Percentiles rank a stretch among this genome's conserved stretches.
These are phyloP conservation scores for Drosophila prosaltans DNA, from an alignment of 1,140 invertebrate species.

Conservation along the genomic window DNA sequence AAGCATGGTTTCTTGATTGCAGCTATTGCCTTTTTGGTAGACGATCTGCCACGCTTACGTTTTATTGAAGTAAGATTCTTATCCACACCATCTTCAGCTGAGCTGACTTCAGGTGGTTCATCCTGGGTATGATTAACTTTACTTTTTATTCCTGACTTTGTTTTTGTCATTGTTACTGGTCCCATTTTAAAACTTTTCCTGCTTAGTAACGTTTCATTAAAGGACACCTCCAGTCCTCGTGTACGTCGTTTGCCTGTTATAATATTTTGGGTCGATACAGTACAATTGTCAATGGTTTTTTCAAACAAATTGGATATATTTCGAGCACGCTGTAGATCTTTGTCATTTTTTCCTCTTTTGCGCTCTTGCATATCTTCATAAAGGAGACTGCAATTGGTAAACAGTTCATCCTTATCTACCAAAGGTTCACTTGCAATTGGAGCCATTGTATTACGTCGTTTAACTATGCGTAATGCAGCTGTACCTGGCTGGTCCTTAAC, in stretches of 20 bases:
- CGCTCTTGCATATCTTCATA: conserved; percentile 15
- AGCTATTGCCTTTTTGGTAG: not conserved
- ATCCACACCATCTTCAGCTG: not conserved
- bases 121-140: not conserved
- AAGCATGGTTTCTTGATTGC: conserved; percentile 11
- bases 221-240: conserved; percentile 32
- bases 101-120: not conserved
- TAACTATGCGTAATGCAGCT: not conserved
- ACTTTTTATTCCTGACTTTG: not conserved
- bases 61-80: not conserved
- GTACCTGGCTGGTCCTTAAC: not conserved
- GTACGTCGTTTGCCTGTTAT: conserved; percentile 66
- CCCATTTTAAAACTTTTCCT: conserved; percentile 40
- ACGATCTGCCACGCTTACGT: conserved; percentile 27
- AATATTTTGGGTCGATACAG: conserved; percentile 74
- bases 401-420: not conserved
- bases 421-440: not conserved
- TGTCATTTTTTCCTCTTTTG: not conserved
- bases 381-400: not conserved
- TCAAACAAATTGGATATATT: conserved; percentile 58
- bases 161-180: not conserved
- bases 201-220: conserved; percentile 60
- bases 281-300: conserved; percentile 67
- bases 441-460: not conserved
- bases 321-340: not conserved